These are phyloP conservation scores for Eristalinus aeneus DNA, from an alignment of 2,888 invertebrate species.

Conservation along the genomic window DNA sequence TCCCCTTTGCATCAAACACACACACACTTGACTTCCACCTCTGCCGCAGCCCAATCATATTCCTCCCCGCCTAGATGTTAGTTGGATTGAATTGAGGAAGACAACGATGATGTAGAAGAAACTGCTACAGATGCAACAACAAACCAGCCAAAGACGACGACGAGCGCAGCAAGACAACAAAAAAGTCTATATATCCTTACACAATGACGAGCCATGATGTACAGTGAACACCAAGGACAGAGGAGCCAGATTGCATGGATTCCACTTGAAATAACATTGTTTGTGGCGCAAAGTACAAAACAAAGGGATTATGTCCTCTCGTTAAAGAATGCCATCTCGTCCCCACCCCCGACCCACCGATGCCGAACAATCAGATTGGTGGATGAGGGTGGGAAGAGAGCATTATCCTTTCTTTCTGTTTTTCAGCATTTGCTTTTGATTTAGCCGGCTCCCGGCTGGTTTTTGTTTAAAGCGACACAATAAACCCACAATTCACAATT, in stretches of 20 bases:
- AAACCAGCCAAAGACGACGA: not conserved
- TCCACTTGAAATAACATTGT: slow-evolving; percentile 66
- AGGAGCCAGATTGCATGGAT: slow-evolving; percentile 25
- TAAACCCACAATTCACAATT: slow-evolving; percentile 64
- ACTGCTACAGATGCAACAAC: not conserved
- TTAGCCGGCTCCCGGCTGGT: not conserved
- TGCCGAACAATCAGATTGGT: too few relatives aligned
- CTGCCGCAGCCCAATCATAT: not conserved
- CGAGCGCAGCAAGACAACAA: not conserved
- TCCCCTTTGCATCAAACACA: not conserved
- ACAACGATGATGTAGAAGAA: not conserved
- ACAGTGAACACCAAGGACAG: not conserved
- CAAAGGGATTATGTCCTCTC: slow-evolving; percentile 58
- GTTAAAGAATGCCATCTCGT: slow-evolving; percentile 36
- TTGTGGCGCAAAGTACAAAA: slow-evolving; percentile 65
- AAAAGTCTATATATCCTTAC: slow-evolving; percentile 23
- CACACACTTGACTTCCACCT: not conserved
- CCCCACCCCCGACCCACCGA: too few relatives aligned
- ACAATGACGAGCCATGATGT: slow-evolving; percentile 39
- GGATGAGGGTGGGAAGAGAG: not conserved
- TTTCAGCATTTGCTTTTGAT: not conserved
- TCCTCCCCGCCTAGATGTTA: not conserved
- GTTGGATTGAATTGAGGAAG: not conserved
- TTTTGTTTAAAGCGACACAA: slow-evolving; percentile 52
- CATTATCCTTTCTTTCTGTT: slow-evolving; percentile 52